These are phyloP conservation scores for Erannis defoliaria DNA, from an alignment of 2,888 invertebrate species.

Conservation along the genomic window DNA sequence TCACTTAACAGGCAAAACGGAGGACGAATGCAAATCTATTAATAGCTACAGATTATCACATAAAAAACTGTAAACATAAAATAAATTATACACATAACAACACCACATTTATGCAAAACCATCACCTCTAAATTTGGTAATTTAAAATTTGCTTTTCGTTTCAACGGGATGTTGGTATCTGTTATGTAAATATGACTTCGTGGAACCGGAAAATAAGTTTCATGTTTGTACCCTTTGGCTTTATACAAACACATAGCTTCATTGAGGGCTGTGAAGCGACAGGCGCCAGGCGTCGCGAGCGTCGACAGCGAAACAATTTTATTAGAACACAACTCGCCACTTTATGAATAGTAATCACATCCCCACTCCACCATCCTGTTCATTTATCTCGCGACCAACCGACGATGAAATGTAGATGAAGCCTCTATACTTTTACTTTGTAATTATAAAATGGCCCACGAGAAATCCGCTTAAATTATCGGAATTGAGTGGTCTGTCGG, in stretches of 20 bases:
- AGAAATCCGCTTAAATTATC: constrained; percentile 56
- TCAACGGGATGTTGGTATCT: constrained; percentile 53
- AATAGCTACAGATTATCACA: no score
- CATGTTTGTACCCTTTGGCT: constrained; percentile 60
- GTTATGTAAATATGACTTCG: constrained; percentile 69
- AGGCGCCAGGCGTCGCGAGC: constrained; percentile 10
- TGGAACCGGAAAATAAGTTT: constrained; percentile 71
- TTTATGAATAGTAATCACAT: constrained; percentile 79
- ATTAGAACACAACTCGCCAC: constrained; percentile 64
- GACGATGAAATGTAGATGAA: constrained; percentile 77
- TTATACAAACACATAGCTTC: constrained; percentile 51
- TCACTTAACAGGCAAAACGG: no score
- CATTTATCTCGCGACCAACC: constrained; percentile 69
- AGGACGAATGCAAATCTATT: no score
- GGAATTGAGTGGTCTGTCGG: constrained; percentile 35
- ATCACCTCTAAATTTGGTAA: constrained; percentile 24
- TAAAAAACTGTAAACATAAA: no score
- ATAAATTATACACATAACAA: no score
- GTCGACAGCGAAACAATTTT: constrained; percentile 61
- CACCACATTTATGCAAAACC: no score
- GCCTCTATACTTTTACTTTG: constrained; percentile 67
- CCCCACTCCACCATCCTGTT: constrained; percentile 58
- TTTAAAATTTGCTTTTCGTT: constrained; percentile 50
- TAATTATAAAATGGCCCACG: constrained; percentile 61
- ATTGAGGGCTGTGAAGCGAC: constrained; percentile 37